Evolutionary conservation across 2,888 invertebrate species (phyloP), one percentile per base, ranked within the genome.

Genomic region (Acrocera orbiculus): DNA sequence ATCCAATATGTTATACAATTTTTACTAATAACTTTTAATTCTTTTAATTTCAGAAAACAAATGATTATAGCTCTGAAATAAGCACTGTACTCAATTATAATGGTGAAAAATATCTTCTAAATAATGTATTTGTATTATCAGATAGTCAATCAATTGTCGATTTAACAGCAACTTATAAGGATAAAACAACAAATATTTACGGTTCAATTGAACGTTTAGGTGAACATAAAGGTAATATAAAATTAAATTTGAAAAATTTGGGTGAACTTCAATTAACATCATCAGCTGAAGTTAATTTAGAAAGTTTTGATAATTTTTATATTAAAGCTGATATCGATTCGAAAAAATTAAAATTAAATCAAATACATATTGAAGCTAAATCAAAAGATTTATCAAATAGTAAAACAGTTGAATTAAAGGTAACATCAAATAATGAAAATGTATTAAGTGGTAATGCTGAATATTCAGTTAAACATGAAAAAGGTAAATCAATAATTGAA

Each of bases 361-460:
- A 76, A 49, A 65, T 75, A 43, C 62, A 69, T 6, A 56, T 75
- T 1, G 73, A 76, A 36, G 66, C 76, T 5, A 61, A 66, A 1
- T 75, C 73, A 48, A 61, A 74, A 41, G 66, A 69, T 3, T 58
- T 62, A 4, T 65, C 64, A 1, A 70, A 64, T 34, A 65, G 62
- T 36, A 77, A 76, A 41, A 66, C 67, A 6, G 61, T 85, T 34
- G 66, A 71, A 39, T 64, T 82, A 46, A 58, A 63, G 2, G 66
- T 74, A 0, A 73, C 69, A 19, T 70, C 73, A 30, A 70, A 67
- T 36, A 46, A 45, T 13, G 70, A 76, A 47, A 73, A 73, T 33
- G 51, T 81, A 7, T 47, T 82, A 3, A 69, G 73, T 46, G 82
- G 83, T 44, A 74, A 72, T 48, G 75, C 76, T 3, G 72, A 67